Conservation (phyloP, 2,888 invertebrate species). For the Chrysolina americana region DNA sequence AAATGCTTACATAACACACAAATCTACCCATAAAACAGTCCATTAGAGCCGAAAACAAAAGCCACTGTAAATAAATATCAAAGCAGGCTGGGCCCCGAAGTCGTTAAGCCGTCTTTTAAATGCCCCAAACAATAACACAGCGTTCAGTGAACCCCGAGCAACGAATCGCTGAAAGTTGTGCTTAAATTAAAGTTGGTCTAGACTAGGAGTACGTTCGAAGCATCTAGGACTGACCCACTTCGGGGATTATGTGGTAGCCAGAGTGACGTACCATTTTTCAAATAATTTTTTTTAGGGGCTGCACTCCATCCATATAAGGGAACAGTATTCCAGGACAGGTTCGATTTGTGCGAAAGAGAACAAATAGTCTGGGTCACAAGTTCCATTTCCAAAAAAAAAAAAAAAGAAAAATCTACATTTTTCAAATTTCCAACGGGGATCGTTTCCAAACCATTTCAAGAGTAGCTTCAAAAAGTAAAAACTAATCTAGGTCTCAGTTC, state of each 20-base stretch:
- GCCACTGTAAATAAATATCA: conserved; percentile 39
- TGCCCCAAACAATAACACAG: conserved; percentile 57
- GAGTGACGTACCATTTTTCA: conserved; percentile 35
- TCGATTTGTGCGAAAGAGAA: too few relatives aligned
- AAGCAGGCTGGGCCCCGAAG: conserved; percentile 34
- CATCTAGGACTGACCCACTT: conserved; percentile 30
- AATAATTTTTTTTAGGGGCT: too few relatives aligned
- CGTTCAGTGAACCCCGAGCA: conserved; percentile 56
- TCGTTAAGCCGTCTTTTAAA: conserved; percentile 40
- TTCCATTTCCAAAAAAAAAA: too few relatives aligned
- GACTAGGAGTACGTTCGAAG: conserved; percentile 38
- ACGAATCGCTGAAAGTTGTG: conserved; percentile 37
- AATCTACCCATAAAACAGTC: conserved; percentile 30
- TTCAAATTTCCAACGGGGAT: too few relatives aligned
- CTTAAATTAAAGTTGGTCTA: conserved; percentile 50
- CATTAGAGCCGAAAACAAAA: conserved; percentile 31
- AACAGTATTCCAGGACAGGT: too few relatives aligned
- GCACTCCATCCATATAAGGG: too few relatives aligned
- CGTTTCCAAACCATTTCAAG: too few relatives aligned
- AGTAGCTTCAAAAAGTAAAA: too few relatives aligned
- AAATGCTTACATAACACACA: conserved; percentile 18
- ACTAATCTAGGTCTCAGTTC: too few relatives aligned
- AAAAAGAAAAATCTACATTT: too few relatives aligned
- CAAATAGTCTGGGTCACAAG: too few relatives aligned
- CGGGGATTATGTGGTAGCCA: neutral